Conservation (phyloP, 2,113 vertebrate species). For the Apeltes quadracus region DNA sequence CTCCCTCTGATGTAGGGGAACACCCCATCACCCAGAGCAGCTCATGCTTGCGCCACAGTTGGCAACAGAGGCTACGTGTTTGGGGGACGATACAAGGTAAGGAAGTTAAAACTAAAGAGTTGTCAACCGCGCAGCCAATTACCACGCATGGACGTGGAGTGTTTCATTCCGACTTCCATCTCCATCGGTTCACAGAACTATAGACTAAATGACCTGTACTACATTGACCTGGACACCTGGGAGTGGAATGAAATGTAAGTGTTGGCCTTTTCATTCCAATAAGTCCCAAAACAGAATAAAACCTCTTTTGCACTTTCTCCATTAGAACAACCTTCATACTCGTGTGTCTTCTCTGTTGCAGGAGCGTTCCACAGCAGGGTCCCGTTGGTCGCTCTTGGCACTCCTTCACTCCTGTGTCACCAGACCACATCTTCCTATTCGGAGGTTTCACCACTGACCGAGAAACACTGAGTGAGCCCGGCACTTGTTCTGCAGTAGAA, state of each 20-base stretch:
- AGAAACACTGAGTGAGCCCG: constrained; percentile 91
- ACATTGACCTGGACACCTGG: constrained; percentile 92
- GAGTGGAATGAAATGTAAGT: constrained; percentile 95
- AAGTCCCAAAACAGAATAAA: neutral
- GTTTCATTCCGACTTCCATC: neutral
- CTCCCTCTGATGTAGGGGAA: constrained; percentile 82
- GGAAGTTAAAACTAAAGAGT: constrained; percentile 7
- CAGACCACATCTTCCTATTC: constrained; percentile 93
- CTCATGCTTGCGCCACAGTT: constrained; percentile 92
- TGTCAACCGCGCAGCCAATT: too few species aligned
- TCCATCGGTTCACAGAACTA: constrained; percentile 80
- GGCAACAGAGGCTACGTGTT: constrained; percentile 94
- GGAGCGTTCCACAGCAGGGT: constrained; percentile 76
- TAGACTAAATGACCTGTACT: constrained; percentile 94
- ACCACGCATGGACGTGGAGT: neutral
- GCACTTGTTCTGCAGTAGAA: neutral
- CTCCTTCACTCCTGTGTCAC: constrained; percentile 89
- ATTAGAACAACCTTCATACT: neutral
- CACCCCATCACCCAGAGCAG: constrained; percentile 90
- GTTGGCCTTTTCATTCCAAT: neutral
- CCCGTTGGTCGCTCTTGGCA: constrained; percentile 95
- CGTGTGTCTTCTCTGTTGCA: constrained; percentile 31
- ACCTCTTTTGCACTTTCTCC: neutral
- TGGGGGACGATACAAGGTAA: constrained; percentile 92
- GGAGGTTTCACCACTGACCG: constrained; percentile 97